Base-by-base conservation (phyloP, 2,113 vertebrate species). In the Tupaia tana region DNA sequence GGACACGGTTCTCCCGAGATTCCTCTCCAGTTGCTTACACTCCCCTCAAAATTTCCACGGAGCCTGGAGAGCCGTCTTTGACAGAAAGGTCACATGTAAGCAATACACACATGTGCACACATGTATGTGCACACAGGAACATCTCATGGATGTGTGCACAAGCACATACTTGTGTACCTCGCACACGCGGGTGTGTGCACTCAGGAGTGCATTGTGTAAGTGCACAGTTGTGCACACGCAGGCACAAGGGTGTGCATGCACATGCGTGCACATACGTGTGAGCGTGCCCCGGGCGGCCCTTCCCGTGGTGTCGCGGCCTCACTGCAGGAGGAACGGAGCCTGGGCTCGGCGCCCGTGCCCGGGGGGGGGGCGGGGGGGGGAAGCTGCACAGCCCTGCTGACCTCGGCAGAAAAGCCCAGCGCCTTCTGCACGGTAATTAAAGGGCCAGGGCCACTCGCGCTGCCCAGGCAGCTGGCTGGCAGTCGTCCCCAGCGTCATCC, bases 161-260 rank as follows among this genome's bases (percentile, higher is more conserved):
- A 20, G 2, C 66, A 7, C 3, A 75, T 22, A 29, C 31, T 29
- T 9, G 16, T 9, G 34, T 27, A 31, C 43, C 43, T 43, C 1
- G 13, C 31, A 9, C 2, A 20, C 8, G 10, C 63, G 7, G 2
- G 0, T 4, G 13, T 9, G 16, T 1, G 1, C 13, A 4, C 1
- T 8, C 54, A 16, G 16, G 13, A 3, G 9, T 15, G 52, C 15
- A 14, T n/a, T n/a, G n/a, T 13, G 18, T 7, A 3, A 6, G 27
- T 64, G 58, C 43, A 43, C 43, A 43, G 43, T 5, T 43, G 43
- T 43, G 43, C 43, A 43, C 43, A 43, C 43, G 43, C 43, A 43
- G 43, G 74, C n/a, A 31, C 27, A 2, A 0, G 6, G 7, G 1
- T 3, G 59, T 0, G 20, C 34, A 67, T 12, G 19, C 5, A 3